Evolutionary conservation across 1,140 invertebrate genomes (phyloP).

Genomic region (Patella vulgata): DNA sequence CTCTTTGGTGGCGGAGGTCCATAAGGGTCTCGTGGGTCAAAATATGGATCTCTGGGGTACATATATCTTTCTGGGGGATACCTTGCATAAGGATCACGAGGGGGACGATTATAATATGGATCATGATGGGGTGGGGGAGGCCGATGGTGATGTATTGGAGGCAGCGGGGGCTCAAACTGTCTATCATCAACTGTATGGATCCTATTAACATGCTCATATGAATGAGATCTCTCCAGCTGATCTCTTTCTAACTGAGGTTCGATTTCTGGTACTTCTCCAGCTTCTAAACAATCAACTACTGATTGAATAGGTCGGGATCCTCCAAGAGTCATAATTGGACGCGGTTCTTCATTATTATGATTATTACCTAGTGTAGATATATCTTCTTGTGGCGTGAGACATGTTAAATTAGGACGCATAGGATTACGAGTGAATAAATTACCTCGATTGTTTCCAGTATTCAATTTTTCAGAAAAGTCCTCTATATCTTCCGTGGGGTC

Average conservation of each 20-base stretch:
- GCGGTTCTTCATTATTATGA: too few relatives aligned
- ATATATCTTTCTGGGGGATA: not conserved
- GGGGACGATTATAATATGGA: conserved; percentile 10
- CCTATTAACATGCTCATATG: not conserved
- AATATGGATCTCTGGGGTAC: not conserved
- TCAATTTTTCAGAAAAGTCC: not conserved
- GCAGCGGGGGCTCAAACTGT: not conserved
- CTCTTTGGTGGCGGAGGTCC: conserved; percentile 25
- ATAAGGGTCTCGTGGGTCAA: conserved; percentile 20
- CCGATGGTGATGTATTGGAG: not conserved
- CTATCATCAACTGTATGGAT: not conserved
- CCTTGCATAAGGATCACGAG: conserved; percentile 1
- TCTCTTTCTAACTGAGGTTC: too few relatives aligned
- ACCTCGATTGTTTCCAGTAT: not conserved
- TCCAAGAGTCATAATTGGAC: too few relatives aligned
- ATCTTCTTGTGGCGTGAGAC: too few relatives aligned
- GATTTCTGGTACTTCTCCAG: too few relatives aligned
- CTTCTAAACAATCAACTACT: too few relatives aligned
- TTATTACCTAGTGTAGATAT: too few relatives aligned
- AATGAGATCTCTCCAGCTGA: too few relatives aligned
- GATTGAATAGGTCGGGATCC: too few relatives aligned
- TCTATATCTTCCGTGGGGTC: not conserved
- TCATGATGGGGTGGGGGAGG: conserved; percentile 5
- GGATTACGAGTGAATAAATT: too few relatives aligned
- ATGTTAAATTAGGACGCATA: too few relatives aligned